Evolutionary conservation across 2,888 invertebrate genomes (phyloP), one percentile per base, ranked within the genome.

Genomic region (Bombylius major): DNA sequence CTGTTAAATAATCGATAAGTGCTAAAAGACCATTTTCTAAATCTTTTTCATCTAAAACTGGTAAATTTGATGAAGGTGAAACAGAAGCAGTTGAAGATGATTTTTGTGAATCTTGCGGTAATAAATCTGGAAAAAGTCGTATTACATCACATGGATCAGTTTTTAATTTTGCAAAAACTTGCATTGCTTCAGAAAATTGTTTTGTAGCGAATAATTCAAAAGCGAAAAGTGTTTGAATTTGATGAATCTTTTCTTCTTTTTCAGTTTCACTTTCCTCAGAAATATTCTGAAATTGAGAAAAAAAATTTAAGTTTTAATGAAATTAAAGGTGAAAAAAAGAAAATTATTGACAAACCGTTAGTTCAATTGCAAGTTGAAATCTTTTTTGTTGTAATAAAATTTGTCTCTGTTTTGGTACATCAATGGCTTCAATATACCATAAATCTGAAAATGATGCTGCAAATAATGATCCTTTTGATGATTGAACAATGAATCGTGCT

Each of bases 101-200:
- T 42, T 64, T 63, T 11, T 66, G 64, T 4, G 66, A 65, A 34
- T 71, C 72, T 31, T 69, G 57, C 51, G 76, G 76, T 36, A 72
- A 80, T 51, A 99, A 76, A 69, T 92, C 90, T 0, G 98, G 97
- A 75, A 93, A 97, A 39, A 99, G 76, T 59, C 92, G 85, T 60
- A 99, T 96, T 11, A 99, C 97, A 70, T 95, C 90, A 49, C 91
- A 88, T 0, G 97, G 95, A 76, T 98, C 96, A 5, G 93, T 95
- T 64, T 87, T 87, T 1, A 97, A 78, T 69, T 89, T 87, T 5
- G 86, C 77, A 72, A 98, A 98, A 67, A 95, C 86, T 55, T 84
- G 82, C 89, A 99, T 93, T 0, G 98, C 90, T 63, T 89, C 87
- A 11, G 86, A 79, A 70, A 92, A 99, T 64, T 88, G 81, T 69